Base-by-base conservation (phyloP, 2,113 vertebrate species). In the Origma solitaria region DNA sequence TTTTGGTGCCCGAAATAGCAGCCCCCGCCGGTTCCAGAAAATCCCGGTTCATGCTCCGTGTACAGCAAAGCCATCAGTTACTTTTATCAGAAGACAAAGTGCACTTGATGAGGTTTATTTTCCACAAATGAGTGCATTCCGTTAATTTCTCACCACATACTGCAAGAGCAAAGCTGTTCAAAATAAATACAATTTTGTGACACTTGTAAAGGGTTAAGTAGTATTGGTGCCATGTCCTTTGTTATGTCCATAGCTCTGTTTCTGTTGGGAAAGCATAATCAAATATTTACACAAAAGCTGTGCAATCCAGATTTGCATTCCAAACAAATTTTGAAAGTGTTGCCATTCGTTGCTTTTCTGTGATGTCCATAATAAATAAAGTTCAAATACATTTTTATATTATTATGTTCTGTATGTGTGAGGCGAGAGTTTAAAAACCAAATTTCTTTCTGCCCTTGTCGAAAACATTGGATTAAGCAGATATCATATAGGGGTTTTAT, bases 21-120 rank as follows among this genome's bases (percentile, higher is more conserved):
- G 60, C 25, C 8, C 33, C 20, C 2, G 6, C 18, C 5, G 6
- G 6, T 13, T 2, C 4, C 13, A 4, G 15, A 3, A 23, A 31
- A 42, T 6, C 4, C 3, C 11, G 2, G 5, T 14, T 51, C 4
- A 1, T 28, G 22, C 35, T 33, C 30, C 62, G 1, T 0, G 0
- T 5, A 1, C 6, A 5, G 56, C 64, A 31, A 30, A 66, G 5
- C 6, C 23, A 2, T 24, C 15, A 1, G 8, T 19, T 13, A 2
- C 1, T 0, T 53, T 57, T n/a, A 12, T 31, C 27, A 2, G 40
- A 45, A 44, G 65, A 10, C 20, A 28, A 53, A 69, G 40, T n/a
- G 10, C 15, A 1, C n/a, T 7, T 15, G 33, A 23, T 0, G 1
- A 50, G 44, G 15, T 27, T 51, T 58, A 35, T 37, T 70, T n/a